Evolutionary conservation across 2,113 vertebrate species (phyloP).

Genomic region (Nothobranchius kuhntae): DNA sequence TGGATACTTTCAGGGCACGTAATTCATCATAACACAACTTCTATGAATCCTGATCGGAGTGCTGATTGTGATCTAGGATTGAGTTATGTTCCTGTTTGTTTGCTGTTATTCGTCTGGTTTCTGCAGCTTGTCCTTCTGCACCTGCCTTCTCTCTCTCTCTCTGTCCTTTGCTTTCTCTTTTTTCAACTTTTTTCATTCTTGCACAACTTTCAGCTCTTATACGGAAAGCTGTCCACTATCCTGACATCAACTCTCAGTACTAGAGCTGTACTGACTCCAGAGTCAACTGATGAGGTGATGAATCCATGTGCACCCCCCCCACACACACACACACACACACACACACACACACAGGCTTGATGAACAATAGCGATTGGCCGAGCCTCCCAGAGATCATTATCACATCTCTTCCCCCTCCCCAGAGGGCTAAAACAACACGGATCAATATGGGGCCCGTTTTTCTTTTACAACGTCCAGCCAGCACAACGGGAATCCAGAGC

Average conservation of each 20-base stretch:
- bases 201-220: slow-evolving; percentile 7
- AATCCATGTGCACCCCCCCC: neutral
- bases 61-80: slow-evolving; percentile 45
- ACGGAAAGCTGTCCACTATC: neutral
- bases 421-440: slow-evolving; percentile 78
- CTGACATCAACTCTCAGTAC: slow-evolving; percentile 8
- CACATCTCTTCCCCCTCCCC: slow-evolving; percentile 68
- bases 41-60: neutral
- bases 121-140: neutral
- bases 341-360: slow-evolving; percentile 11
- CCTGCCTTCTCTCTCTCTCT: neutral
- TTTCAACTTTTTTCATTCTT: neutral
- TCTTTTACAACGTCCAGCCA: slow-evolving; percentile 45
- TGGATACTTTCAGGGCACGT: slow-evolving; percentile 26
- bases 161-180: neutral
- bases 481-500: slow-evolving; percentile 59
- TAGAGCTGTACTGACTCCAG: slow-evolving; percentile 6
- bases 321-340: too few relatives aligned
- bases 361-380: slow-evolving; percentile 55
- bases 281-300: slow-evolving; percentile 28
- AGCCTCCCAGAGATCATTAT: slow-evolving; percentile 72
- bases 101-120: neutral
- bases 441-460: slow-evolving; percentile 74
- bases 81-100: slow-evolving; percentile 7
- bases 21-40: slow-evolving; percentile 13